Evolutionary conservation across 2,113 vertebrate species (phyloP).

Genomic region (Meriones unguiculatus): DNA sequence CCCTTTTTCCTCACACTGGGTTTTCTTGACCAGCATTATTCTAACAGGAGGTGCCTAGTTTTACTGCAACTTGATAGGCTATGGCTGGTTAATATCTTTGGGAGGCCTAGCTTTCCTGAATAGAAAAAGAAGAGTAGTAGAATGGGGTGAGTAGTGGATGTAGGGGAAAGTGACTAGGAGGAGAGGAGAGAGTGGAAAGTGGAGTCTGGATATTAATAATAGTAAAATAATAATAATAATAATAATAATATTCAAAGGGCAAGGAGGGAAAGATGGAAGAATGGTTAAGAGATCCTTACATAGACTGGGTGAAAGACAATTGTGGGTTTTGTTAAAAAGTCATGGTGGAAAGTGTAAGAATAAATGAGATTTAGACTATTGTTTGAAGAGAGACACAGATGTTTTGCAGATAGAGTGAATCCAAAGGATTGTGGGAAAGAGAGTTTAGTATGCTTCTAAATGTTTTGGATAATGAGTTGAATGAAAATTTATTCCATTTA

Average conservation of each 20-base stretch:
- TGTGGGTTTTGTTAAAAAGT: fast-evolving
- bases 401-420: background rate
- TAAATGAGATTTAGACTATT: background rate
- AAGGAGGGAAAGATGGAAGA: background rate
- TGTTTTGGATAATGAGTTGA: background rate
- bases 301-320: background rate
- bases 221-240: background rate
- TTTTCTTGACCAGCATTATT: background rate
- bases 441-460: background rate
- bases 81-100: background rate
- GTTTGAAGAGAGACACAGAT: background rate
- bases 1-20: background rate
- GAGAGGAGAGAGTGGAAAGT: background rate
- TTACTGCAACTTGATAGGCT: background rate
- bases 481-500: background rate
- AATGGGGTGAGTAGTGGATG: background rate
- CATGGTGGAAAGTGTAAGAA: background rate
- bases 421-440: background rate
- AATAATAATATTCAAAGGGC: background rate
- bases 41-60: background rate
- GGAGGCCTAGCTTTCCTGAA: background rate
- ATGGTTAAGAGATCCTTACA: background rate
- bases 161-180: background rate
- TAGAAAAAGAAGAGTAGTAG: background rate
- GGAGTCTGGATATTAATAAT: background rate